Base-by-base conservation (phyloP, 2,888 invertebrate species). In the Nymphalis polychloros region DNA sequence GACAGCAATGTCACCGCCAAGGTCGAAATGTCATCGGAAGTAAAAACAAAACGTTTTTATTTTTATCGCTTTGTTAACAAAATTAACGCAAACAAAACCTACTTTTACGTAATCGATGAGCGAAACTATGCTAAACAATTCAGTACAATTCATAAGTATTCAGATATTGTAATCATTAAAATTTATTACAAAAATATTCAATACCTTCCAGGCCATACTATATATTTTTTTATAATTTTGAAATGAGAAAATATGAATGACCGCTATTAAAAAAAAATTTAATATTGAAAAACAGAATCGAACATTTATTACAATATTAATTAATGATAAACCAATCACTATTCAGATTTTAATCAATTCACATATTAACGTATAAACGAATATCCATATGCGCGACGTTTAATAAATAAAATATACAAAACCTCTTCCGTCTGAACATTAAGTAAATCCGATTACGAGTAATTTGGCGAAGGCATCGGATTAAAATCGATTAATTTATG, bases 401-500 rank as follows among this genome's bases (percentile, higher is more conserved):
- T 46, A 48, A 23, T 48, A 52, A 50, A 70, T 19, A 66, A 41
- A 60, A 60, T 59, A 46, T 68, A 72, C 60, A 71, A 72, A 66
- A 72, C 64, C 66, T 65, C 63, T 65, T 65, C 59, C 35, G 55
- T 53, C 63, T 69, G 64, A 64, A 67, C 63, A 65, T 70, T 63
- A 72, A 63, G 68, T 64, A 59, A 69, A 75, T 69, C 68, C 72
- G 70, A 74, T 75, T 76, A 73, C 76, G 70, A 73, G 74, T 73
- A 77, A 76, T 78, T 79, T 76, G 76, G 73, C 74, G 73, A 31
- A 73, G 69, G 75, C 71, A 74, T 75, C 76, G 79, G 84, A 84
- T 86, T 84, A 78, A 83, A 87, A 85, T 87, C 88, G 85, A 86
- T 82, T 84, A 87, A 88, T 87, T 86, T 88, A 89, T 87, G 83